Evolutionary conservation across 2,113 vertebrate genomes (phyloP), one percentile per base, ranked within the genome.

Genomic region (Zosterops japonicus): DNA sequence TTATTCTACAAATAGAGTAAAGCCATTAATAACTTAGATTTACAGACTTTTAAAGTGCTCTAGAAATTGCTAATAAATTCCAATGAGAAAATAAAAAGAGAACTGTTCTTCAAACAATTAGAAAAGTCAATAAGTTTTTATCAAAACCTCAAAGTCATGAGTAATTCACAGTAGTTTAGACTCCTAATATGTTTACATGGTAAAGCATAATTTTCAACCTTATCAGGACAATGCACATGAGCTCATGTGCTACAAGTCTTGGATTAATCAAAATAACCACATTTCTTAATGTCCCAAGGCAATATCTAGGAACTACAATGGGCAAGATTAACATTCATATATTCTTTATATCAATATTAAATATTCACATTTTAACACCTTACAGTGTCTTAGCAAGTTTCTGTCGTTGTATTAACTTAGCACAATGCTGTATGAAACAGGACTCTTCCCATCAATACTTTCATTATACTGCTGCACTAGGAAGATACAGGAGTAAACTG

Each of bases 161-260:
- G 72, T 77, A 96, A 85, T 84, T 96, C 1, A 1, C 95, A 96
- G 85, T 93, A 94, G 79, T 96, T 97, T 79, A 93, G 82, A 75
- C 67, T 82, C 56, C 31, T 96, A 95, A 93, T 92, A 91, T 96
- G 68, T 97, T 98, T 96, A 97, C 92, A 71, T 96, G 63, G 80
- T 92, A 96, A 95, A 96, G 97, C 44, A 95, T 77, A 94, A 81
- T 96, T 97, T 94, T 96, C 86, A 55, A 95, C 84, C 87, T 98
- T 98, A 97, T 98, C 97, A 96, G 95, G 92, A 79, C 85, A 89
- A 77, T 31, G 57, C 96, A 97, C 82, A 90, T 96, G 93, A 95
- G 56, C 71, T 75, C 14, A n/a, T 92, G 61, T 87, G 42, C 53
- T 95, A 56, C 46, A 24, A 82, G 25, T 78, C 65, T 67, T 94